Evolutionary conservation across 2,113 vertebrate species (phyloP).

Genomic region (Nymphicus hollandicus): DNA sequence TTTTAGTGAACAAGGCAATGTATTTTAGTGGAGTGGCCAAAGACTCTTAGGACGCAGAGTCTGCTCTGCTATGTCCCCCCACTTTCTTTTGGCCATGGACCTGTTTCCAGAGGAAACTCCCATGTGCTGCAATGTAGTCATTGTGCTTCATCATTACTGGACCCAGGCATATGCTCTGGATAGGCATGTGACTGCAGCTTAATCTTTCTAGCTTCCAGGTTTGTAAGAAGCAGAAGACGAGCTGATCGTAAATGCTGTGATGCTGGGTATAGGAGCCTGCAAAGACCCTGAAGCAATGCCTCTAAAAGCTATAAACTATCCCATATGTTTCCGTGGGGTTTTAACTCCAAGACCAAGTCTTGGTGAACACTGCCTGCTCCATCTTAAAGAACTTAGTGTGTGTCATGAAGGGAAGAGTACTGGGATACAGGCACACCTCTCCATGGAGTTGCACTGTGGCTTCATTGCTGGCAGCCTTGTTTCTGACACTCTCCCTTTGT

Average conservation of each 20-base stretch:
- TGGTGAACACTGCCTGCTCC: not conserved
- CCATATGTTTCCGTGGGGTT: not conserved
- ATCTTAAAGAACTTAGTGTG: not conserved
- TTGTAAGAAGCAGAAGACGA: not conserved
- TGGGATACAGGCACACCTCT: not conserved
- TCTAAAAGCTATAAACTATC: not conserved
- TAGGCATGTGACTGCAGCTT: not conserved
- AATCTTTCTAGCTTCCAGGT: not conserved
- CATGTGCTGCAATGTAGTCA: not conserved
- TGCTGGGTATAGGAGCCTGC: not conserved
- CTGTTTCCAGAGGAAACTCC: not conserved
- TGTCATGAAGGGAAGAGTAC: not conserved
- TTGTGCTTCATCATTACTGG: fast-evolving
- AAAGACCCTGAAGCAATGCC: not conserved
- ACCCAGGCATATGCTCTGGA: not conserved
- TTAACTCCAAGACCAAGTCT: not conserved
- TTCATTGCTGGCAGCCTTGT: not conserved
- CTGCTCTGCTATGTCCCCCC: not conserved
- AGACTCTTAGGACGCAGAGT: not conserved
- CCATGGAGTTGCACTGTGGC: not conserved
- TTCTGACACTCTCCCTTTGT: not conserved
- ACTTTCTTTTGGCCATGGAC: not conserved
- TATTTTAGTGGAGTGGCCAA: not conserved
- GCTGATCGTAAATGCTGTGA: not conserved
- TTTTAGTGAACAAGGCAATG: not conserved